Conservation (phyloP, 2,113 vertebrate genomes). For the Pholis gunnellus region DNA sequence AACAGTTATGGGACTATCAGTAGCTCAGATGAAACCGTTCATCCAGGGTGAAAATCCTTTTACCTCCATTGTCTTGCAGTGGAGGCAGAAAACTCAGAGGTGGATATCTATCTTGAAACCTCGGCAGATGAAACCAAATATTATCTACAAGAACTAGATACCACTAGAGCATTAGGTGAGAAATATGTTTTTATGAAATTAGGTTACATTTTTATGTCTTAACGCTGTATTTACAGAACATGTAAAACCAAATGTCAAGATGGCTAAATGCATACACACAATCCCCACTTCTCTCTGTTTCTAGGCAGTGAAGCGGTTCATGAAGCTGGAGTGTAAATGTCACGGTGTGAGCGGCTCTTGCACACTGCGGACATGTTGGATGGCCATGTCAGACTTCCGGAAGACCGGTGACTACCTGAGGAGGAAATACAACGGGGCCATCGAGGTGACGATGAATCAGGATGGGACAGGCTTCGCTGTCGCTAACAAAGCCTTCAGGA, state of each 20-base stretch:
- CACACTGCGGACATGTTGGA: slow-evolving; percentile 96
- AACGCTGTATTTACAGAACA: neutral
- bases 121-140: neutral
- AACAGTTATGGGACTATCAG: neutral
- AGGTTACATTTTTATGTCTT: neutral
- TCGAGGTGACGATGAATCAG: slow-evolving; percentile 97
- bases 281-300: slow-evolving; percentile 23
- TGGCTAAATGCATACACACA: neutral
- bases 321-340: slow-evolving; percentile 98
- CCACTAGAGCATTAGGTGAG: neutral
- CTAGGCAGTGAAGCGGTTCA: slow-evolving; percentile 96
- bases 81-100: neutral
- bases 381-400: slow-evolving; percentile 96
- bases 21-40: neutral
- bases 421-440: slow-evolving; percentile 95
- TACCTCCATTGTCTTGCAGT: neutral
- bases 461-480: slow-evolving; percentile 95
- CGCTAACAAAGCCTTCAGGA: slow-evolving; percentile 95
- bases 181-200: slow-evolving; percentile 3
- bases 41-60: neutral
- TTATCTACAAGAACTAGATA: neutral
- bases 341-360: slow-evolving; percentile 98
- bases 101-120: neutral
- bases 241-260: neutral
- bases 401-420: slow-evolving; percentile 95